Conservation (phyloP, 2,113 vertebrate genomes). For the Gymnobelideus leadbeateri region DNA sequence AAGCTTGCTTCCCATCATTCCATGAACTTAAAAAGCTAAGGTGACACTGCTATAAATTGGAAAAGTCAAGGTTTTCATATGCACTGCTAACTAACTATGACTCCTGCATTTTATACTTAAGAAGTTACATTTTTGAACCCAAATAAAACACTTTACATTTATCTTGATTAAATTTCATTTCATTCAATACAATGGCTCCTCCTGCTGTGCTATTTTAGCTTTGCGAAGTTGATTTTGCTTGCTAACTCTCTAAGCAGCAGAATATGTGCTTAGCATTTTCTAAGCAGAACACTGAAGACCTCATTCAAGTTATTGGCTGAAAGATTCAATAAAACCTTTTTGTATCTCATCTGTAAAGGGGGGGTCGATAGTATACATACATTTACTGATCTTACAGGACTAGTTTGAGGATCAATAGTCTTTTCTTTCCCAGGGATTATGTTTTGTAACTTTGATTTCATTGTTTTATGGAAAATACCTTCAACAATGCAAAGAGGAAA, state of each 20-base stretch:
- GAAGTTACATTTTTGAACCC: neutral
- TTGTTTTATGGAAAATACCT: neutral
- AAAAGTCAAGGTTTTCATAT: neutral
- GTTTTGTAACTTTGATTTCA: neutral
- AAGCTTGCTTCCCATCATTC: neutral
- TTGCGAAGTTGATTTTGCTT: neutral
- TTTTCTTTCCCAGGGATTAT: neutral
- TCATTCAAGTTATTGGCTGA: neutral
- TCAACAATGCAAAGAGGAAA: neutral
- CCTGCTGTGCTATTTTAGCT: neutral
- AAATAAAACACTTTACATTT: neutral
- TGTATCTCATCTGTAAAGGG: neutral
- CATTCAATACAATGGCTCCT: neutral
- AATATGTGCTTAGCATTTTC: neutral
- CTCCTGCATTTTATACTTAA: neutral
- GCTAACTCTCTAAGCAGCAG: neutral
- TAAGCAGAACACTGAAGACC: neutral
- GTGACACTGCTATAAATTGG: no score
- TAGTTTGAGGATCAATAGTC: neutral
- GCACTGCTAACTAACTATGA: neutral
- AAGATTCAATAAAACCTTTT: neutral
- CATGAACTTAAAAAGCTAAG: no score
- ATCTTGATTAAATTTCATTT: neutral
- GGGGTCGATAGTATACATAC: neutral
- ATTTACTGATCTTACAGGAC: neutral